phyloP scores from a whole-genome alignment of 2,797 vertebrate genomes.

The Enteromius argenteus region DNA sequence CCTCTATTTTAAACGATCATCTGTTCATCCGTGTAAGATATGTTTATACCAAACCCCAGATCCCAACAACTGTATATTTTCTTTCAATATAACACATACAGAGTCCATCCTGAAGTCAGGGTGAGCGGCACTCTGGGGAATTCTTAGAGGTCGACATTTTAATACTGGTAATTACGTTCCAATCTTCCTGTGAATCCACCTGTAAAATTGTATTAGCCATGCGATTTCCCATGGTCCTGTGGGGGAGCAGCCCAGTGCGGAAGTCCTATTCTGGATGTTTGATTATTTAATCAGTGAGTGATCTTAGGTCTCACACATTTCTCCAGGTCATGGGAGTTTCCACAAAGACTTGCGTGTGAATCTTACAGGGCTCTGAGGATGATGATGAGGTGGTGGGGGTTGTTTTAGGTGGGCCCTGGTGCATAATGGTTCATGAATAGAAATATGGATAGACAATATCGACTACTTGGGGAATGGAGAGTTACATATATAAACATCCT shows the following conservation, averaged over 20 bases:
- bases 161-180: conserved; percentile 64
- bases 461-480: background rate
- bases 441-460: background rate
- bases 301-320: conserved; percentile 56
- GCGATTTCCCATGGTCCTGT: conserved; percentile 62
- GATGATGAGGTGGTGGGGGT: background rate
- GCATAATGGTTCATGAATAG: background rate
- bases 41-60: conserved; percentile 54
- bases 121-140: conserved; percentile 54
- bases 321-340: conserved; percentile 64
- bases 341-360: conserved; percentile 36
- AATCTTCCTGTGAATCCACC: conserved; percentile 63
- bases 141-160: conserved; percentile 58
- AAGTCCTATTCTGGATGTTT: conserved; percentile 56
- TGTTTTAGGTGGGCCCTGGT: conserved; percentile 5
- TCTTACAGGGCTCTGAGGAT: conserved; percentile 23
- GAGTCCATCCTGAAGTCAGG: conserved; percentile 45
- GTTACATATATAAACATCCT: background rate
- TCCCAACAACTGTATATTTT: conserved; percentile 56
- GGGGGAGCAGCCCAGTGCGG: conserved; percentile 50
- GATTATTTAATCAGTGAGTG: conserved; percentile 60
- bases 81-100: conserved; percentile 48
- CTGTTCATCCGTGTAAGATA: conserved; percentile 49
- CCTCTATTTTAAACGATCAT: conserved; percentile 47
- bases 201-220: conserved; percentile 66